Base-by-base conservation (phyloP, 2,797 vertebrate species). In the Periparus ater region DNA sequence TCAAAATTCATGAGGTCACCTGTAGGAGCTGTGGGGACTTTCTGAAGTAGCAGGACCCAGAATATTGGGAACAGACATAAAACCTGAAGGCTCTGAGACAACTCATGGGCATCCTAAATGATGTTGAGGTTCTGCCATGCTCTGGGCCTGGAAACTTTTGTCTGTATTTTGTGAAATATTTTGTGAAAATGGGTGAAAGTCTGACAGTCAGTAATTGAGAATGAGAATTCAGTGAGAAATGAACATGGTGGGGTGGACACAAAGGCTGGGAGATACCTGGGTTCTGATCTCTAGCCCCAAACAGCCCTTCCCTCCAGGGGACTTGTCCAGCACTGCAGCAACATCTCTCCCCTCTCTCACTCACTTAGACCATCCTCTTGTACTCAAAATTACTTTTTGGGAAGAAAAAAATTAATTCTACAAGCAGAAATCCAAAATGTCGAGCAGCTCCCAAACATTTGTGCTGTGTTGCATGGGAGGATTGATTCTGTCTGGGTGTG, bases 101-200 rank as follows among this genome's bases (percentile, higher is more conserved):
- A 11, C 19, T 48, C 51, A 4, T 36, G 54, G 22, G 32, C 38
- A 42, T 58, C 57, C 27, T 42, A 44, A 40, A 32, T 38, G 25
- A 17, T 42, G 10, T 2, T 40, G 4, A 10, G n/a, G 9, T 29
- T 11, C 20, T 1, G 0, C 10, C 44, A 1, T 15, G 18, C 34
- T 58, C 80, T 67, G 17, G 5, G 22, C 54, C 42, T 53, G 42
- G 75, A 68, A 65, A 20, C 67, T 84, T 75, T 76, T 50, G 47
- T 4, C 44, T 62, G 32, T 62, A 9, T 47, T 74, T 32, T 71
- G 78, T 78, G 32, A 48, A 40, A 40, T 40, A 40, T 40, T 40
- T 40, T 15, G 10, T 63, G 26, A 48, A 78, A 66, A 51, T 45
- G 34, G 18, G 6, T 55, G 36, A 30, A 30, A 22, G 23, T 54